These are phyloP conservation scores for Cephus nigrinus DNA, from an alignment of 2,888 invertebrate species.

Conservation along the genomic window DNA sequence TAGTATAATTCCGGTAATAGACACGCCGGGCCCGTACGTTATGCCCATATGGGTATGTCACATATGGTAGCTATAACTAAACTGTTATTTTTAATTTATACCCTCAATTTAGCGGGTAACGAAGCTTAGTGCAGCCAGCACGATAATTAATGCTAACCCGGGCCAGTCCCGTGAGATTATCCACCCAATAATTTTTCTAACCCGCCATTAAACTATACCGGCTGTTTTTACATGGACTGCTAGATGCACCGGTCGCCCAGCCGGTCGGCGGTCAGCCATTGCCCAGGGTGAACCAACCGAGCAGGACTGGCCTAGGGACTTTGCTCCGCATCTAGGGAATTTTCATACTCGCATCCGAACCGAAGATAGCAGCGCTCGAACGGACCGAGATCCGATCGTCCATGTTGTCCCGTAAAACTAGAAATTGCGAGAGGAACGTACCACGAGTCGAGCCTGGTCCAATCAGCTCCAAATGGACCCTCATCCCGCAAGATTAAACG, in stretches of 20 bases:
- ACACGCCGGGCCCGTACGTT: conserved; percentile 33
- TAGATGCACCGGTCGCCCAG: no score
- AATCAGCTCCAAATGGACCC: conserved; percentile 25
- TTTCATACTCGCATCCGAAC: no score
- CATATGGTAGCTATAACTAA: conserved; percentile 44
- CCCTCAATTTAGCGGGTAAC: conserved; percentile 27
- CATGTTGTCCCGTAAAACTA: no score
- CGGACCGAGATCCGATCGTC: no score
- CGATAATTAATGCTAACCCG: conserved; percentile 52
- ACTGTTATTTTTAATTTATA: conserved; percentile 58
- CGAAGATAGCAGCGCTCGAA: no score
- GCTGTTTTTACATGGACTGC: no score
- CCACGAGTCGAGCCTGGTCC: neutral
- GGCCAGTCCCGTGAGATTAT: conserved; percentile 50
- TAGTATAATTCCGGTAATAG: conserved; percentile 37
- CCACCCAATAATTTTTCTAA: conserved; percentile 55
- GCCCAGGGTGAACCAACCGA: no score
- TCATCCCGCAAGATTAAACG: conserved; percentile 27
- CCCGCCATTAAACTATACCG: conserved; percentile 34
- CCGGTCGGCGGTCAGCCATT: no score
- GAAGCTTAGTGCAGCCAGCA: conserved; percentile 5
- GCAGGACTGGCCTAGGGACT: no score
- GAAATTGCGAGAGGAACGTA: no score
- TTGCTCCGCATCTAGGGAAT: no score
- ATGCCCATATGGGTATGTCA: conserved; percentile 30